Evolutionary conservation across 2,888 invertebrate genomes (phyloP), one percentile per base, ranked within the genome.

Genomic region (Philereme transversata): DNA sequence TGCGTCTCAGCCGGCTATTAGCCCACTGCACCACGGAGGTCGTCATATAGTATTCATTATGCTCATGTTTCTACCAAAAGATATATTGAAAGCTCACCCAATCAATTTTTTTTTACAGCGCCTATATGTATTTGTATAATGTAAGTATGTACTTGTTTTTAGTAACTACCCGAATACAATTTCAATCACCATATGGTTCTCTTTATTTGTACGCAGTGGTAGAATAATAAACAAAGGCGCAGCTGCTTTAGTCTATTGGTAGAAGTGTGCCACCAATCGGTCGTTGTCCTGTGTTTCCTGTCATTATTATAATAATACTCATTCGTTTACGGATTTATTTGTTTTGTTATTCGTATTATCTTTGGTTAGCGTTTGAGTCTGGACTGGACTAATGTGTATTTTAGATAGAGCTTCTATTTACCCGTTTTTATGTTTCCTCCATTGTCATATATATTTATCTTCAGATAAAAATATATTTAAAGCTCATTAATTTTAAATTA

Each of bases 271-370:
- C 62, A 66, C 62, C 77, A 79, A 82, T 85, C 84, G 84, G 84
- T 84, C 85, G 80, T 80, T 78, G 84, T 81, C 79, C 84, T 76
- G 66, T 71, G 72, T 79, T 82, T 80, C 79, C 80, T 78, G 81
- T 77, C 76, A 73, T 78, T 77, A 76, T 68, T 78, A 76, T 79
- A 22, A 22, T 22, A 22, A 22, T 79, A 78, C 72, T 79, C 77
- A 80, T 79, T 75, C 74, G 67, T 71, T 66, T 69, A 71, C 73
- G 72, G 75, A 76, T 78, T 75, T 75, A 70, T 69, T 74, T 70
- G 57, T 60, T 60, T 63, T 59, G 51, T 65, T 62, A 62, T 41
- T 53, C 44, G 11, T 40, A 57, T 59, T 59, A 63, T 59, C 54
- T 54, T 54, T 45, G 10, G n/a, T 33, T 51, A 35, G 46, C 46